These are phyloP conservation scores for Bos indicus DNA, from an alignment of 2,113 vertebrate species.

Conservation along the genomic window DNA sequence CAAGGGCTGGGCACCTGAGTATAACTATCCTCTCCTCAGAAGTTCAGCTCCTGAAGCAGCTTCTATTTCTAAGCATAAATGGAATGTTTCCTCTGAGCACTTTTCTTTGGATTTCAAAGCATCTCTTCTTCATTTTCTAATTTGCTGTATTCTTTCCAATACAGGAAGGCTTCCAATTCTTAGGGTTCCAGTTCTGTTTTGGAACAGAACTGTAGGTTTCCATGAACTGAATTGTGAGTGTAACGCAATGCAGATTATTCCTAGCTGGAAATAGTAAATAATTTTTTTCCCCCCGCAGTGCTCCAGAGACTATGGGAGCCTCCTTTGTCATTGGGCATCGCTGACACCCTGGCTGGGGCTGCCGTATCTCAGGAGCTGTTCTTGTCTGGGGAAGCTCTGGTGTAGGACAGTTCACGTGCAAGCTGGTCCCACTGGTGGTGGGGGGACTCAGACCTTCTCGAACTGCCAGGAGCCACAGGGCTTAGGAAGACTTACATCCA, in stretches of 20 bases:
- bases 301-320: not conserved
- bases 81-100: not conserved
- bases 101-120: slow-evolving; percentile 26
- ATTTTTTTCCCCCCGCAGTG: rapidly evolving
- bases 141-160: not conserved
- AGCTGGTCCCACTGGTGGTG: not conserved
- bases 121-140: not conserved
- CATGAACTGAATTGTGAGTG: not conserved
- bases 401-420: not conserved
- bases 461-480: not conserved
- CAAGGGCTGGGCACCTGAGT: not conserved
- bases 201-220: too few species aligned
- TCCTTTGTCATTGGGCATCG: not conserved
- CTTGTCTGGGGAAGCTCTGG: not conserved
- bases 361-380: not conserved
- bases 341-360: not conserved
- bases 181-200: not conserved
- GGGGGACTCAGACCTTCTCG: not conserved
- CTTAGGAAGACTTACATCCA: too few species aligned
- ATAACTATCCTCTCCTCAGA: not conserved
- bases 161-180: not conserved
- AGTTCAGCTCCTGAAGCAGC: not conserved
- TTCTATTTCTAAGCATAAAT: not conserved
- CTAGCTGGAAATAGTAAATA: not conserved
- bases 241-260: not conserved